Evolutionary conservation across 2,797 vertebrate species (phyloP), one percentile per base, ranked within the genome.

Genomic region (Chelon auratus): DNA sequence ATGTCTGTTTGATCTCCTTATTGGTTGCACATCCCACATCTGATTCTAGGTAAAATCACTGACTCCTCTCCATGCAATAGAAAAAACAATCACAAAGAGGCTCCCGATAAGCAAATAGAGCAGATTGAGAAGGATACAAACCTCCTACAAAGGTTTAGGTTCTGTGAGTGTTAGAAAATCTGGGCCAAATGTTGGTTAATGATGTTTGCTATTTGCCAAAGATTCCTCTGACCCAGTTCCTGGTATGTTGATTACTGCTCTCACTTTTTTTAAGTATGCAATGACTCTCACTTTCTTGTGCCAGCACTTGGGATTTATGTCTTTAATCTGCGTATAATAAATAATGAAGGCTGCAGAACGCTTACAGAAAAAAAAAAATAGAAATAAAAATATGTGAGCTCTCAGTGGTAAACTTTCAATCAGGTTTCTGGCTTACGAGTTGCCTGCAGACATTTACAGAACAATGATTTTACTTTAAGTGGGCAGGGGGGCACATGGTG

Each of bases 101-200:
- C 45, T 65, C 30, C 13, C 7, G 4, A 54, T 60, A 42, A 61
- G 8, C 53, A 14, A 72, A 72, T 53, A 55, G 62, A 8, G n/a
- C 37, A 40, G 53, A 37, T 76, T 45, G 50, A 61, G 51, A 57
- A 37, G 12, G 47, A 53, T 26, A 17, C 56, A 70, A 69, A 74
- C 57, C 43, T 75, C 64, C 47, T 47, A 39, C 45, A 63, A 64
- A 67, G 64, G 50, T 77, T 62, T 61, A 73, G 26, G 5, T 80
- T 80, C 0, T 43, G 57, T 37, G 60, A 36, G 9, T 18, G 45
- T 52, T 62, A n/a, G 10, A 78, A 89, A 82, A 87, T 83, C 72
- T 82, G 62, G 76, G 81, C 68, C 83, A 88, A 79, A 66, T 47
- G 15, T 83, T 82, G 62, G 69, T 82, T 85, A 75, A 83, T 80